Conservation (phyloP, 1,140 invertebrate genomes). For the Dolichoris vasculosae region DNA sequence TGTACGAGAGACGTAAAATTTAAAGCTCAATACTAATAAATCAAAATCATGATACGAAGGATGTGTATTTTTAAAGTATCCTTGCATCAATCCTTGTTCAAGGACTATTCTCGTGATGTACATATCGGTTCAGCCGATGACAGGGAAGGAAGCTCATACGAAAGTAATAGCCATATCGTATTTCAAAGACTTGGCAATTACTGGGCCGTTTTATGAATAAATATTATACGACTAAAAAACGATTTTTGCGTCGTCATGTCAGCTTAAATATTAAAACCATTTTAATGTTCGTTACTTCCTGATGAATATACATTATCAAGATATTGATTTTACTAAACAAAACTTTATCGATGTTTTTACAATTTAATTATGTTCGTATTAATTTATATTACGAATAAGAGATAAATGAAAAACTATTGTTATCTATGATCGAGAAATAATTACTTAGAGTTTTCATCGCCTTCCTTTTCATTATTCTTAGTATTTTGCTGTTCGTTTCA, state of each 20-base stretch:
- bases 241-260: not conserved
- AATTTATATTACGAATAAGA: no score
- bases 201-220: not conserved
- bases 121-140: not conserved
- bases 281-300: not conserved
- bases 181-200: constrained; percentile 27
- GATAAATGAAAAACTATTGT: no score
- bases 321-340: not conserved
- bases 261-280: constrained; percentile 8
- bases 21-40: constrained; percentile 30
- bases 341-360: not conserved
- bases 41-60: constrained; percentile 26
- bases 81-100: constrained; percentile 28
- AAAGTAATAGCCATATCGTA: constrained; percentile 17
- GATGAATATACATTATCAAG: not conserved
- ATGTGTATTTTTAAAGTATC: constrained; percentile 29
- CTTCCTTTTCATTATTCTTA: no score
- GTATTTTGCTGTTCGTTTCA: no score
- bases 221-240: not conserved
- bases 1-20: not conserved
- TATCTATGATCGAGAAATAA: no score
- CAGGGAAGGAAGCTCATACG: not conserved
- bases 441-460: no score
- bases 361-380: no score
- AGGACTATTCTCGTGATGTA: constrained; percentile 25